These are phyloP conservation scores for Microtus richardsoni DNA, from an alignment of 2,113 vertebrate genomes.

Conservation along the genomic window DNA sequence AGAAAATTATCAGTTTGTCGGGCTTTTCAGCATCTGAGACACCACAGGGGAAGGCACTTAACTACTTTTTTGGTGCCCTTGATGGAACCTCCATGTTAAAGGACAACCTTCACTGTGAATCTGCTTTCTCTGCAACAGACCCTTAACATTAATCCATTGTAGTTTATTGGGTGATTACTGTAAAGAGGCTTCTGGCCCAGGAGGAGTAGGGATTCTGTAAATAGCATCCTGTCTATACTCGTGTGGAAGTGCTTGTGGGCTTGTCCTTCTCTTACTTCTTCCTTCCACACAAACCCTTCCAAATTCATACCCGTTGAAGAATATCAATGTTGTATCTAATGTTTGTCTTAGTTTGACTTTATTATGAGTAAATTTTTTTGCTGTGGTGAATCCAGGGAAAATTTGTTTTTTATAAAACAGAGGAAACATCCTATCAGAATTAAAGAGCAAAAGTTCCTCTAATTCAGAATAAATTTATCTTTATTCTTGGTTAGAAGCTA, in stretches of 20 bases:
- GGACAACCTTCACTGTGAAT: slow-evolving; percentile 69
- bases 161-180: slow-evolving; percentile 68
- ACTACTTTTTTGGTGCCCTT: slow-evolving; percentile 59
- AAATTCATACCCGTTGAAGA: slow-evolving; percentile 25
- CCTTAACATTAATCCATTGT: background rate
- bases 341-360: background rate
- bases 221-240: background rate
- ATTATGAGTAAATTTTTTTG: slow-evolving; percentile 38
- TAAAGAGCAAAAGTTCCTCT: slow-evolving; percentile 40
- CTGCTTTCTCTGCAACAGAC: slow-evolving; percentile 59
- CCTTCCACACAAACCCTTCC: background rate
- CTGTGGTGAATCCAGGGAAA: slow-evolving; percentile 26
- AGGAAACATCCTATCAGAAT: slow-evolving; percentile 12
- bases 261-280: slow-evolving; percentile 28
- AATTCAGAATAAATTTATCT: background rate
- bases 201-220: slow-evolving; percentile 53
- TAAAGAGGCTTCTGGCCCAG: slow-evolving; percentile 65
- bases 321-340: slow-evolving; percentile 3
- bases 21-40: slow-evolving; percentile 57
- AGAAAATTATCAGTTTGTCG: slow-evolving; percentile 60
- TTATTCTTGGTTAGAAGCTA: background rate
- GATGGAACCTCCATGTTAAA: slow-evolving; percentile 34
- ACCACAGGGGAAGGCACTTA: slow-evolving; percentile 32
- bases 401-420: background rate
- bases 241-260: slow-evolving; percentile 1